Evolutionary conservation across 2,888 invertebrate genomes (phyloP).

Genomic region (Diadegma fenestrale): DNA sequence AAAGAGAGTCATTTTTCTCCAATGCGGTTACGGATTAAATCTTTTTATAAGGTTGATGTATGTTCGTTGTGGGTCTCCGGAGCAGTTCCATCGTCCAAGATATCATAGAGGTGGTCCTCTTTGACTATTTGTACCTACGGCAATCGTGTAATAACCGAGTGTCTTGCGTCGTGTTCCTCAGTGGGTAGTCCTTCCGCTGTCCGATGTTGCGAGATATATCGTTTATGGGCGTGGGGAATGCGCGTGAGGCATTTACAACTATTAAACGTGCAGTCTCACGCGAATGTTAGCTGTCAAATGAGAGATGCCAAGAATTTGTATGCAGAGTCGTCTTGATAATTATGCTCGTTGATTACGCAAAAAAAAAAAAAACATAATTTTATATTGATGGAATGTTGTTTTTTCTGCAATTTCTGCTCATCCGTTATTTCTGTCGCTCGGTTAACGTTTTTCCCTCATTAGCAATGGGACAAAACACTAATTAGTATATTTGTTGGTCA

Average conservation of each 20-base stretch:
- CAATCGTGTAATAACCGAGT: slow-evolving; percentile 63
- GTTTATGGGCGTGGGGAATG: slow-evolving; percentile 75
- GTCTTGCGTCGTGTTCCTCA: slow-evolving; percentile 67
- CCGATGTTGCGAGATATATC: slow-evolving; percentile 76
- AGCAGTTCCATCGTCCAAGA: slow-evolving; percentile 39
- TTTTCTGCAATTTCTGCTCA: slow-evolving; percentile 9
- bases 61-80: slow-evolving; percentile 9
- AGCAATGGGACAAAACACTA: neutral
- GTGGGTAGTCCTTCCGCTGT: slow-evolving; percentile 76
- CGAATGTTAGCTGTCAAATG: slow-evolving; percentile 57
- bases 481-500: neutral
- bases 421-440: neutral
- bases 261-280: slow-evolving; percentile 57
- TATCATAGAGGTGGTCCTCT: slow-evolving; percentile 46
- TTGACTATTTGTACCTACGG: slow-evolving; percentile 50
- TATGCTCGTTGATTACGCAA: slow-evolving; percentile 61
- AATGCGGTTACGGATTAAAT: neutral
- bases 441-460: neutral
- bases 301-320: slow-evolving; percentile 70
- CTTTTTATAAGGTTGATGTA: slow-evolving; percentile 26
- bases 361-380: slow-evolving; percentile 1
- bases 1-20: slow-evolving; percentile 7
- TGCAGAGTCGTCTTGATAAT: slow-evolving; percentile 70
- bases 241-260: slow-evolving; percentile 70
- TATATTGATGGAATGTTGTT: neutral